Evolutionary conservation across 2,113 vertebrate genomes (phyloP).

Genomic region (Antigone vipio): DNA sequence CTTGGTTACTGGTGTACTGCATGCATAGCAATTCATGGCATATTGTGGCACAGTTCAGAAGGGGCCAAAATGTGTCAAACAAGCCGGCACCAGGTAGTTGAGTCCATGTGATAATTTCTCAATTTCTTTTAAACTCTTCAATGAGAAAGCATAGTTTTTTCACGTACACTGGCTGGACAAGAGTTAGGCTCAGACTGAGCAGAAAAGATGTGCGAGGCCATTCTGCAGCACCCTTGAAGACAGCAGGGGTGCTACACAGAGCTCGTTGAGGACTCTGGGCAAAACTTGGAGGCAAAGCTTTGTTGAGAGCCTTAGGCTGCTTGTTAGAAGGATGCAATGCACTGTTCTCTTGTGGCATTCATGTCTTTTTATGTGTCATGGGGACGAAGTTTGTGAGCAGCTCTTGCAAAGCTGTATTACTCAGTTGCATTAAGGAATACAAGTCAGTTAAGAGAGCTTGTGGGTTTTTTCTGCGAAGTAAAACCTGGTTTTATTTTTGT

Average conservation of each 20-base stretch:
- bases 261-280: rapidly evolving
- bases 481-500: neutral
- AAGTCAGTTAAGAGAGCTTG: neutral
- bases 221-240: neutral
- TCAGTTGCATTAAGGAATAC: neutral
- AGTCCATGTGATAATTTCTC: neutral
- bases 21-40: neutral
- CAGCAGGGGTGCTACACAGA: no score
- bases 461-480: neutral
- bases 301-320: neutral
- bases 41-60: neutral
- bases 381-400: neutral
- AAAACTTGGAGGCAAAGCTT: neutral
- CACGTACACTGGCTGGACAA: neutral
- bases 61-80: neutral
- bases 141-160: neutral
- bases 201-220: neutral
- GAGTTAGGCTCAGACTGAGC: neutral
- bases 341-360: neutral
- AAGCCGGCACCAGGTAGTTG: neutral
- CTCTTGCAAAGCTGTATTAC: neutral
- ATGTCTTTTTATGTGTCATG: neutral
- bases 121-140: neutral
- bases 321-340: neutral
- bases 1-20: neutral